A percentile compares a stretch with the other conserved stretches of the same genome.
Conservation (phyloP, 1,140 invertebrate genomes). For the Caerostris extrusa region DNA sequence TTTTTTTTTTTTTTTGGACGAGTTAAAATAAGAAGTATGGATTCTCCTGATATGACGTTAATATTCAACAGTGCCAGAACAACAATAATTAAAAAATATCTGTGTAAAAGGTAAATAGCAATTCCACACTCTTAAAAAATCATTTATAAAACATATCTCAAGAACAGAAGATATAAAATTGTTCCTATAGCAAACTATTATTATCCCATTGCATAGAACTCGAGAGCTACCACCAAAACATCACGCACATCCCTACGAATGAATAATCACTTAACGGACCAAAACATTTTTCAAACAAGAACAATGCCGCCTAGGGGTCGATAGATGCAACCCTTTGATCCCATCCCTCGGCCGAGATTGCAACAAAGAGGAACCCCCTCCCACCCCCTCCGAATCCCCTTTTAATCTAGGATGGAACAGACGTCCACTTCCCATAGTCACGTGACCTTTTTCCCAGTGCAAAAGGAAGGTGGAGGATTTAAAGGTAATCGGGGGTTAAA, state of each 20-base stretch:
- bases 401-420: slow-evolving; percentile 32
- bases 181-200: too few species aligned
- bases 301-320: neutral
- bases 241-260: neutral
- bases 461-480: neutral
- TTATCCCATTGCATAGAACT: too few species aligned
- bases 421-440: slow-evolving; percentile 52
- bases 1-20: too few species aligned
- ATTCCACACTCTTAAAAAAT: too few species aligned
- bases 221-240: neutral
- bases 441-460: slow-evolving; percentile 72
- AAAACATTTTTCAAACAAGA: neutral
- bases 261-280: neutral
- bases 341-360: slow-evolving; percentile 10
- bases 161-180: too few species aligned
- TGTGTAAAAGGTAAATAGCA: too few species aligned
- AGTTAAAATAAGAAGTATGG: too few species aligned
- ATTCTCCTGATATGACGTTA: too few species aligned
- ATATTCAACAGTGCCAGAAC: too few species aligned
- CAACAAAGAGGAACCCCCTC: neutral
- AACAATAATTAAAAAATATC: too few species aligned
- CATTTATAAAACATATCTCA: too few species aligned
- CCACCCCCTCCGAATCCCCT: neutral
- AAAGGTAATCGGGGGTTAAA: slow-evolving; percentile 70
- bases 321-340: slow-evolving; percentile 54